Evolutionary conservation across 1,140 invertebrate species (phyloP).

Genomic region (Thereuonema tuberculata): DNA sequence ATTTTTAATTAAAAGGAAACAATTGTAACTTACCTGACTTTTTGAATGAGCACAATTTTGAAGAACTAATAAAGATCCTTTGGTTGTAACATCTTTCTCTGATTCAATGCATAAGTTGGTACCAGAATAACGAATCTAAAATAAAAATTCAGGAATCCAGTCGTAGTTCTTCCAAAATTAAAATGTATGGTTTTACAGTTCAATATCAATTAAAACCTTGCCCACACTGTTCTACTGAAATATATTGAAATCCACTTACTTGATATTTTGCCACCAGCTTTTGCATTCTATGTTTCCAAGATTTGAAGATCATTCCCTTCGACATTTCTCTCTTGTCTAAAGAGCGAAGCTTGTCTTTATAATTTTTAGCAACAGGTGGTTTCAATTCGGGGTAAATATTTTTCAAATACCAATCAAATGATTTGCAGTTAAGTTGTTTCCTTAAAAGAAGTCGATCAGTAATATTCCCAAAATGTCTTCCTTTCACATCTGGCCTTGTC

Average conservation of each 20-base stretch:
- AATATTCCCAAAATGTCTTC: conserved; percentile 62
- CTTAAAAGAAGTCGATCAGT: conserved; percentile 52
- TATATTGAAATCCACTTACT: conserved; percentile 13
- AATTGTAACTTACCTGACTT: conserved; percentile 51
- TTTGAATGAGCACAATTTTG: conserved; percentile 46
- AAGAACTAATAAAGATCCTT: conserved; percentile 54
- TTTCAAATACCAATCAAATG: conserved; percentile 88
- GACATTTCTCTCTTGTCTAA: conserved; percentile 44
- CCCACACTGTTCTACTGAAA: not conserved
- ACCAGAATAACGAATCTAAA: conserved; percentile 53
- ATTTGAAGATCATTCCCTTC: conserved; percentile 39
- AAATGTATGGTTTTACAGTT: too few species aligned
- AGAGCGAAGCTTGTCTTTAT: conserved; percentile 19
- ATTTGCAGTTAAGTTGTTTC: conserved; percentile 58
- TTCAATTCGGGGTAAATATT: conserved; percentile 75
- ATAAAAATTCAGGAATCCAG: too few species aligned
- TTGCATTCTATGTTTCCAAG: conserved; percentile 39
- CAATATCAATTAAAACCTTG: not conserved
- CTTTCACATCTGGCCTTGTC: conserved; percentile 45
- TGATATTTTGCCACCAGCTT: conserved; percentile 56
- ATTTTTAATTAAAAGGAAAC: too few species aligned
- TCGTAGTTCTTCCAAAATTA: too few species aligned
- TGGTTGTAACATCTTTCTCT: conserved; percentile 60
- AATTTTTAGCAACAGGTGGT: conserved; percentile 11
- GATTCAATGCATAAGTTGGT: conserved; percentile 59